phyloP scores from a whole-genome alignment of 2,797 vertebrate species.

The Yasuhikotakia modesta region DNA sequence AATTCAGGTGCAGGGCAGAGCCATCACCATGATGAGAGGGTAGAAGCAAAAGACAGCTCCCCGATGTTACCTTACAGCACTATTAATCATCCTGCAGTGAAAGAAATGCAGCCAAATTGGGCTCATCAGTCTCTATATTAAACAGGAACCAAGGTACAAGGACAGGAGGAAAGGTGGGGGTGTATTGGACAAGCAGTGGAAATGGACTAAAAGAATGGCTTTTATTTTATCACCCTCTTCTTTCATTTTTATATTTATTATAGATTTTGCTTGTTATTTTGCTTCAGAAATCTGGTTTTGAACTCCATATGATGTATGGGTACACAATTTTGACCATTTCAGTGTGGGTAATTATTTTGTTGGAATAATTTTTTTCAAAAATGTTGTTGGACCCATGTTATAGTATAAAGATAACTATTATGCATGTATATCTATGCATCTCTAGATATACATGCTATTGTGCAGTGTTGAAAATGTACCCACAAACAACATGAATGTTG shows the following conservation, averaged over 20 bases:
- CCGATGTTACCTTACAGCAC: slow-evolving; percentile 82
- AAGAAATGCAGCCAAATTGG: slow-evolving; percentile 85
- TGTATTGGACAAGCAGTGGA: slow-evolving; percentile 18
- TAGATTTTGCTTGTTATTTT: too few species aligned
- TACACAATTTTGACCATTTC: not conserved
- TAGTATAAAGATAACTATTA: not conserved
- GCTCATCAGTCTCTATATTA: slow-evolving; percentile 89
- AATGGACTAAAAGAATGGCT: slow-evolving; percentile 36
- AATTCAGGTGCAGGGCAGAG: slow-evolving; percentile 80
- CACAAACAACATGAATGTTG: not conserved
- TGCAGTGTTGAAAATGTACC: not conserved
- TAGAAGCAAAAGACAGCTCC: slow-evolving; percentile 72
- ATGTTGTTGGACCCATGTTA: not conserved
- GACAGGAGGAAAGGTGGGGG: slow-evolving; percentile 45
- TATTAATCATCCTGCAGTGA: slow-evolving; percentile 88
- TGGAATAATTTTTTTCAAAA: too few species aligned
- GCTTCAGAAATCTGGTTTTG: not conserved
- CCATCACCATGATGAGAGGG: slow-evolving; percentile 42
- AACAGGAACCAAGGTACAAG: slow-evolving; percentile 75
- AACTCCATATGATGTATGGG: not conserved
- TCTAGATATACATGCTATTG: not conserved
- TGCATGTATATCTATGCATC: not conserved
- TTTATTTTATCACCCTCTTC: slow-evolving; percentile 36
- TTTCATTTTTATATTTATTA: not conserved
- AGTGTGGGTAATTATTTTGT: not conserved